Evolutionary conservation across 1,140 invertebrate species (phyloP).

Genomic region (Mylabris phalerata): DNA sequence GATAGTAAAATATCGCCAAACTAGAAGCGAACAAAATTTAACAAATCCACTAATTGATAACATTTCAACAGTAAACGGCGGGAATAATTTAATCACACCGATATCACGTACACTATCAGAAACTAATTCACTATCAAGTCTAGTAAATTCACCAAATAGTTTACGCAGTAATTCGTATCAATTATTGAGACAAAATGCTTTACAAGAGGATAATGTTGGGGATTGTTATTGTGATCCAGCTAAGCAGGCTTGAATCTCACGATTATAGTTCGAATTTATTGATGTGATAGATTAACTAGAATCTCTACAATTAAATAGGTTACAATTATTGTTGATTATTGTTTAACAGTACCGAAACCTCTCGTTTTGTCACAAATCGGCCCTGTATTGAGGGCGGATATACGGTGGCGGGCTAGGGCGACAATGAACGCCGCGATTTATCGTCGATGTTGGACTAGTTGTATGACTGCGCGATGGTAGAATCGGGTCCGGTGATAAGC

Average conservation of each 20-base stretch:
- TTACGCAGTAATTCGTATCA: conserved; percentile 28
- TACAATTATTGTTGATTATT: background rate
- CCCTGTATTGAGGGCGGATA: conserved; percentile 33
- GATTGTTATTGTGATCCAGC: conserved; percentile 37
- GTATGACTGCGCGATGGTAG: conserved; percentile 24
- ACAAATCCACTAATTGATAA: conserved; percentile 15
- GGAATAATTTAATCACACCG: background rate
- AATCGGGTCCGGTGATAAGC: conserved; percentile 28
- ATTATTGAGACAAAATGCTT: conserved; percentile 37
- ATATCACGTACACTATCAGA: conserved; percentile 27
- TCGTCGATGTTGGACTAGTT: conserved; percentile 33
- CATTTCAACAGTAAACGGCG: background rate
- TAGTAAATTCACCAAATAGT: conserved; percentile 20
- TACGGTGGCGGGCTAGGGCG: conserved; percentile 39
- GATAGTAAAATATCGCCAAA: conserved; percentile 15
- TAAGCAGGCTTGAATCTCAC: conserved; percentile 14
- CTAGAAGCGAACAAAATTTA: conserved; percentile 26
- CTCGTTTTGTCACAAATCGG: conserved; percentile 35
- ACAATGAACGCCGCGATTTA: conserved; percentile 33
- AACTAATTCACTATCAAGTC: conserved; percentile 20
- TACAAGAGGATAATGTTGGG: conserved; percentile 32
- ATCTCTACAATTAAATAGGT: background rate
- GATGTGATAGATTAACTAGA: no score
- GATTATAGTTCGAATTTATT: no score
- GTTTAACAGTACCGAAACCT: conserved; percentile 37